Percentiles rank a stretch among this genome's conserved stretches.
phyloP scores from a whole-genome alignment of 2,113 vertebrate genomes.

The human region GRCh38 chr16:23115001-23115500 shows the following conservation, averaged over 20 bases:
- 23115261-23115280: neutral
- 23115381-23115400: too few relatives aligned
- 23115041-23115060: neutral
- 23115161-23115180: neutral
- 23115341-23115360: neutral
- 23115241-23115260: neutral
- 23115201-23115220: neutral
- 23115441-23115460: too few relatives aligned
- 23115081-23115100: neutral
- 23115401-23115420: too few relatives aligned
- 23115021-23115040: neutral
- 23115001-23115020: neutral
- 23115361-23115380: neutral
- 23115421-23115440: too few relatives aligned
- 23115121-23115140: neutral
- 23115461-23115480: too few relatives aligned
- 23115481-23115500: too few relatives aligned
- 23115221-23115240: neutral
- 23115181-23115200: neutral
- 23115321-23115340: constrained; percentile 18
- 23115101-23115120: neutral
- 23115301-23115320: neutral
- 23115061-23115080: neutral
- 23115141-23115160: neutral
- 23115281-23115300: neutral